Evolutionary conservation across 1,140 invertebrate species (phyloP).

Genomic region (Caenorhabditis briggsae): DNA sequence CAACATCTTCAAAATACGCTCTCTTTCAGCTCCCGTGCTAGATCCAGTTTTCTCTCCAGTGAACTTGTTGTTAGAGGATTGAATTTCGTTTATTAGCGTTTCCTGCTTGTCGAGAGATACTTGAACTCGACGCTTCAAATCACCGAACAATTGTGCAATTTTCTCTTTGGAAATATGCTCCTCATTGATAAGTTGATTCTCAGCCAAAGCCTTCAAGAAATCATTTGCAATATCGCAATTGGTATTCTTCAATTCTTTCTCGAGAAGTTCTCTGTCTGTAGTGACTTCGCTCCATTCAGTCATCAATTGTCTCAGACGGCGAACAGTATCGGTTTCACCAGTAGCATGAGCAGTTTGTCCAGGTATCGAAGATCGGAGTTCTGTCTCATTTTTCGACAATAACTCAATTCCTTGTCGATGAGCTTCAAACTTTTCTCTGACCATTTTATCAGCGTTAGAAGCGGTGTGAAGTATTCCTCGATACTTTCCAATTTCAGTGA

Average conservation of each 20-base stretch:
- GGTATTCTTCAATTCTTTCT: conserved; percentile 85
- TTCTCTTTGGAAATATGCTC: conserved; percentile 81
- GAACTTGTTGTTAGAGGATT: conserved; percentile 83
- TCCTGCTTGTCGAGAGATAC: conserved; percentile 87
- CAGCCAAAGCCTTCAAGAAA: conserved; percentile 80
- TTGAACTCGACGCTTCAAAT: conserved; percentile 83
- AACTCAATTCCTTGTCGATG: conserved; percentile 87
- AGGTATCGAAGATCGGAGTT: conserved; percentile 76
- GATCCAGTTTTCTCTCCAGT: conserved; percentile 82
- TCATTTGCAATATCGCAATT: conserved; percentile 86
- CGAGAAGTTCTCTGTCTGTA: conserved; percentile 82
- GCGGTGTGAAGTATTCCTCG: conserved; percentile 90
- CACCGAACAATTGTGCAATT: conserved; percentile 86
- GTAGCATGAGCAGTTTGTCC: conserved; percentile 67
- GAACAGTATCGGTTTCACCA: conserved; percentile 79
- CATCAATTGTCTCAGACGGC: conserved; percentile 86
- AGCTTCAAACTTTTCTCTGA: conserved; percentile 88
- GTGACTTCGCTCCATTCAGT: conserved; percentile 89
- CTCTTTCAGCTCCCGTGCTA: conserved; percentile 80
- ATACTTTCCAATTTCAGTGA: conserved; percentile 89
- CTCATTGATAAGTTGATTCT: conserved; percentile 90
- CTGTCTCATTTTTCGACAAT: conserved; percentile 84
- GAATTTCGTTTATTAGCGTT: conserved; percentile 82
- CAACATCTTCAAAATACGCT: conserved; percentile 87
- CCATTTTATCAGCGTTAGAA: conserved; percentile 84